A percentile compares a stretch with the other conserved stretches of the same genome.
These are phyloP conservation scores for Chlamydotis undulata DNA, from an alignment of 2,113 vertebrate genomes.

Conservation along the genomic window DNA sequence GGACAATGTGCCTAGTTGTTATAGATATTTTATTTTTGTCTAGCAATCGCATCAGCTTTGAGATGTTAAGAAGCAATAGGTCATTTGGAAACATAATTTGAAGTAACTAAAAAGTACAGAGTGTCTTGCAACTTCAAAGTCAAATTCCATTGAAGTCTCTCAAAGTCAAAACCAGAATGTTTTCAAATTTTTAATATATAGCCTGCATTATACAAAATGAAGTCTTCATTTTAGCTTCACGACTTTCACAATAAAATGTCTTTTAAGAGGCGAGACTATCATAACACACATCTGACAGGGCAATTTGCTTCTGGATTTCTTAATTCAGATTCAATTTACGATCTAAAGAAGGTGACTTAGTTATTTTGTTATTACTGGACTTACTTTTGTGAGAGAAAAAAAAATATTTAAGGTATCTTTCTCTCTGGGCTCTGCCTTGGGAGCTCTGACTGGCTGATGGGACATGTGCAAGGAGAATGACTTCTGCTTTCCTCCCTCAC, in stretches of 20 bases:
- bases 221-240: neutral
- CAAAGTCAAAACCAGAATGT: neutral
- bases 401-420: rapidly evolving
- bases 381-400: neutral
- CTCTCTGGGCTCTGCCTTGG: neutral
- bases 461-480: rapidly evolving
- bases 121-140: neutral
- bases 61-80: neutral
- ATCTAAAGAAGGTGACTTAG: neutral
- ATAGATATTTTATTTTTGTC: neutral
- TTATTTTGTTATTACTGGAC: neutral
- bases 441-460: neutral
- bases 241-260: neutral
- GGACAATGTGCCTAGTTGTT: neutral
- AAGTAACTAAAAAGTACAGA: neutral
- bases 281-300: neutral
- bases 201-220: neutral
- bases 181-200: neutral
- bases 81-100: neutral
- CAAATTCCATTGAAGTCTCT: neutral
- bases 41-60: neutral
- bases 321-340: neutral
- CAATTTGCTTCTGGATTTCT: neutral
- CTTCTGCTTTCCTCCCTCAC: neutral
- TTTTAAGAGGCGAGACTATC: neutral